Percentiles rank a stretch among this genome's conserved stretches.
phyloP scores from a whole-genome alignment of 2,888 invertebrate genomes.

The Hypomecis atomaria region DNA sequence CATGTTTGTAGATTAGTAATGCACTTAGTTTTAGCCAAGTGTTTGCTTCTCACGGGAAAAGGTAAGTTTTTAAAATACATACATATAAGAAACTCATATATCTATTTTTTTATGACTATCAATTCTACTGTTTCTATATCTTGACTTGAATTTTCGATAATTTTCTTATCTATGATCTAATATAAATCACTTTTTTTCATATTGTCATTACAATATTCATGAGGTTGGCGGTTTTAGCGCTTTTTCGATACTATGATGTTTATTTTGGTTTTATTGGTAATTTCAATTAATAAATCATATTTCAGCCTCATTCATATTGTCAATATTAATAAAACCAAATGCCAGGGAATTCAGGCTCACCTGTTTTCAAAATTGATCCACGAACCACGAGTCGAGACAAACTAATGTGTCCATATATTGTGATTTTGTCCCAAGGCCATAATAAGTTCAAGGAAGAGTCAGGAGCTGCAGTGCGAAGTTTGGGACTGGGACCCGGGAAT shows the following conservation, averaged over 20 bases:
- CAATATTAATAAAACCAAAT: conserved; percentile 11
- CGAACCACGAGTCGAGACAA: conserved; percentile 18
- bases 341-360: conserved; percentile 4
- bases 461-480: conserved; percentile 89
- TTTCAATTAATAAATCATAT: not conserved
- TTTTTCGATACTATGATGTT: conserved; percentile 1
- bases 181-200: conserved; percentile 13
- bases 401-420: conserved; percentile 56
- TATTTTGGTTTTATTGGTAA: conserved; percentile 1
- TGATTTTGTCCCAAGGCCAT: conserved; percentile 87
- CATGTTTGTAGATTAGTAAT: conserved; percentile 33
- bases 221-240: conserved; percentile 22
- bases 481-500: conserved; percentile 94
- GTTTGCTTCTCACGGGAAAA: conserved; percentile 26
- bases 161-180: conserved; percentile 21
- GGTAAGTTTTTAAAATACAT: conserved; percentile 30
- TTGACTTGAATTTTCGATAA: conserved; percentile 7
- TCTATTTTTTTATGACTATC: not conserved
- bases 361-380: conserved; percentile 28
- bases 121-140: conserved; percentile 6
- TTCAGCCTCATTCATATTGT: conserved; percentile 26
- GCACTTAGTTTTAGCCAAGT: conserved; percentile 32
- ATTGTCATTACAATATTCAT: conserved; percentile 27
- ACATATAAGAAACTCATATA: not conserved
- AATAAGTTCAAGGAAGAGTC: conserved; percentile 90